Evolutionary conservation across 2,888 invertebrate species (phyloP), one percentile per base, ranked within the genome.

Genomic region (Drosophila sordidapex): DNA sequence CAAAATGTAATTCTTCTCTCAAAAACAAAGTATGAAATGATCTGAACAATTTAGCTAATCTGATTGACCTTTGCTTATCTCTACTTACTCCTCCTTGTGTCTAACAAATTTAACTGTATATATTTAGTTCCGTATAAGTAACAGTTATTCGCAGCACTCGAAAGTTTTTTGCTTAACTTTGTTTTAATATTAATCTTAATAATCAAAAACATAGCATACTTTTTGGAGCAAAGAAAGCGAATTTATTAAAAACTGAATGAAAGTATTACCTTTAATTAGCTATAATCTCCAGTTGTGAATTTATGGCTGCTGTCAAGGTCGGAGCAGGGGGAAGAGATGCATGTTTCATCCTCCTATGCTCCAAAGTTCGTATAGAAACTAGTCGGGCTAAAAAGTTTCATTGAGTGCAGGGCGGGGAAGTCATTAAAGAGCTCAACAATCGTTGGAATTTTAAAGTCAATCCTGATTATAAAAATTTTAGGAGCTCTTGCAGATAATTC

Each of bases 181-280:
- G 2, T 40, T 4, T 5, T 40, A 11, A n/a, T 21, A 1, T 7
- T 13, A 46, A 46, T 21, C 13, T 13, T 7, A 21, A 4, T 13
- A 1, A 7, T 2, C 31, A 33, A 51, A 58, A 29, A 6, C 3
- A 10, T 49, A 21, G 67, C 63, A 63, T 63, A 49, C 63, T 67
- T 67, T 29, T 61, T 29, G n/a, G n/a, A 3, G 29, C 15, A 5
- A 21, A 3, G 1, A 29, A 13, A 21, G 10, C 0, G 4, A 13
- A 15, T 11, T 38, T 36, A 0, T 11, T 5, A 1, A 11, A 43
- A 11, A 11, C 21, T 3, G 11, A n/a, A 43, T 21, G n/a, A n/a
- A 43, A 43, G 1, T 2, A 1, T 21, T 43, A 1, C 7, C 21
- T 21, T 21, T 46, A 4, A 21, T 46, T 21, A 4, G 1, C 2